Evolutionary conservation across 53 echinoderm and acorn worm genomes (phyloP).

Genomic region (Echinarachnius parma): DNA sequence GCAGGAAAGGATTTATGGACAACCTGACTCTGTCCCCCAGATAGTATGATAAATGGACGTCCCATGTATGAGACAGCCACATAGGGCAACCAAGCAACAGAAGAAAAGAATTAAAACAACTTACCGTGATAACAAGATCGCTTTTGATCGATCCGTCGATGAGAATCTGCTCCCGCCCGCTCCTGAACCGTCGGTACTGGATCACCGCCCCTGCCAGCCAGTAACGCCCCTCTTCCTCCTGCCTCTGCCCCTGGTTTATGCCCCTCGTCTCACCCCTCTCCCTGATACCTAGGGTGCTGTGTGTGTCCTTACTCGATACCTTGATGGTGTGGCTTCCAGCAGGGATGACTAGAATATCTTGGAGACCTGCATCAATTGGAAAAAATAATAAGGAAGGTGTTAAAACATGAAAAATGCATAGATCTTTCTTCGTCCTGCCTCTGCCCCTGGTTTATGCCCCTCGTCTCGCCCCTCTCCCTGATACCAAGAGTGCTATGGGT

Average conservation of each 20-base stretch:
- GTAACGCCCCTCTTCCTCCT: conserved; percentile 33
- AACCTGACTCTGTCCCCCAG: too few relatives aligned
- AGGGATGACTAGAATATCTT: conserved; percentile 64
- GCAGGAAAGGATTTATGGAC: too few relatives aligned
- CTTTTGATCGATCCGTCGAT: conserved; percentile 48
- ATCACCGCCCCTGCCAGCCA: conserved; percentile 36
- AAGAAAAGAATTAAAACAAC: too few relatives aligned
- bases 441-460: background rate
- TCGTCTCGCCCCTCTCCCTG: background rate
- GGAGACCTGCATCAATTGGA: conserved; percentile 17
- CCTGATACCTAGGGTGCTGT: conserved; percentile 53
- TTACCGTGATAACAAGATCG: conserved; percentile 56
- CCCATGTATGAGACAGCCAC: too few relatives aligned
- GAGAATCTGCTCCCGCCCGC: conserved; percentile 59
- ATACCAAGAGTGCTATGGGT: background rate
- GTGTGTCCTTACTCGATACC: conserved; percentile 57
- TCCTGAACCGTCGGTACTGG: conserved; percentile 51
- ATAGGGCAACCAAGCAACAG: too few relatives aligned
- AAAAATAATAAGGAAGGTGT: background rate
- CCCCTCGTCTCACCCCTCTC: conserved; percentile 19
- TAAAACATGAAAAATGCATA: background rate
- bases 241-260: conserved; percentile 35
- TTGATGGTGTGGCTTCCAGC: conserved; percentile 60
- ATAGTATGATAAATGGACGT: too few relatives aligned
- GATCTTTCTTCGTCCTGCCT: background rate